Base-by-base conservation (phyloP, 2,888 invertebrate genomes). In the Eupelmus urozonus region DNA sequence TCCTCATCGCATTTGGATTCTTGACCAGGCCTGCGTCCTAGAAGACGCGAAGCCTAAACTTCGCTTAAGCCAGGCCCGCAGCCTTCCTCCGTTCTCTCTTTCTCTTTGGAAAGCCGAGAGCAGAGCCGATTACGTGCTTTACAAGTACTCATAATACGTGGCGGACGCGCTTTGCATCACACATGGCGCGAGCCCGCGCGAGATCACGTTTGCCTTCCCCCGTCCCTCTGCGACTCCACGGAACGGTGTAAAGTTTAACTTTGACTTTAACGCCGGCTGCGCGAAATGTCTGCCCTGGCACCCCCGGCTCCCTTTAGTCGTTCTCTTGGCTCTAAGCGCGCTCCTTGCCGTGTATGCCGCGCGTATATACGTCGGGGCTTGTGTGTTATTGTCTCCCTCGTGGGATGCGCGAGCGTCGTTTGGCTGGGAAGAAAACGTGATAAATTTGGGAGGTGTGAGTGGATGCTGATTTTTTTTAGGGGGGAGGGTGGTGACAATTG, bases 231-330 rank as follows among this genome's bases (percentile, higher is more conserved):
- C 79, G 65, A 34, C 59, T 18, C 62, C 62, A 75, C 76, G 67
- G 60, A 70, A 71, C 82, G 85, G 84, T 87, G 86, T 89, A 88
- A 89, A 89, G 85, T 89, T 88, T 82, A 87, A 88, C 88, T 88
- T 86, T 82, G 84, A 85, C 82, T 84, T 83, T 82, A 85, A 88
- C 88, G 82, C 89, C 89, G 88, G 89, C 86, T 89, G 89, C 83
- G 82, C 87, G 84, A 83, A 89, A 89, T 89, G 89, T 88, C 88
- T 84, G 78, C 57, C 34, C n/a, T 11, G 16, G 16, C 45, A n/a
- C 9, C 16, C 4, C 16, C 62, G 20, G 13, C 42, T 23, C 62
- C 42, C 42, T 34, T 5, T 34, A 53, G 2, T 9, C 67, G 42
- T n/a, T 18, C 25, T 57, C 13, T 25, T n/a, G 69, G 20, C 34